Evolutionary conservation across 2,888 invertebrate genomes (phyloP), one percentile per base, ranked within the genome.

Genomic region (Napeogenes inachia): DNA sequence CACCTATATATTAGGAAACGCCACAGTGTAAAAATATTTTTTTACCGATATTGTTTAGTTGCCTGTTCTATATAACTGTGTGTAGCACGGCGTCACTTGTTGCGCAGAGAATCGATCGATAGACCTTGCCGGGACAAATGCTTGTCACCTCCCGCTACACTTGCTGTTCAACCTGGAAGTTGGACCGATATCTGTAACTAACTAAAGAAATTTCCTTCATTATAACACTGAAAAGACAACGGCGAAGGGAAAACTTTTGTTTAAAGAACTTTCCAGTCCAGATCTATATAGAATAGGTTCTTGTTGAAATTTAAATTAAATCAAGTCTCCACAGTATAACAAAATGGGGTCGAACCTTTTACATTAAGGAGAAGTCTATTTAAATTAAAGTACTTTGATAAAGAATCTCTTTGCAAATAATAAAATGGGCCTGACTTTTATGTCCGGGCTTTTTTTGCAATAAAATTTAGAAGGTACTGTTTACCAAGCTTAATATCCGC

Each of bases 61-160:
- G 30, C 50, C 8, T 8, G 45, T 46, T 47, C 54, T 55, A 8
- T 6, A 6, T 4, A 54, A 8, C 67, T 56, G 62, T 67, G 61
- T 67, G 64, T 64, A 50, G 35, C 55, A 5, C 50, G 75, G 73
- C 71, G 76, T 75, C 82, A 88, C 88, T 86, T 88, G 88, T 88
- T 88, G 87, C 88, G 87, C 87, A 81, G 82, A 71, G 73, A 71
- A 71, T 72, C 69, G 82, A 87, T 88, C 88, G 85, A 88, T 88
- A 83, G 66, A 66, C 57, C 68, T 68, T 72, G 69, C 71, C 66
- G 72, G 73, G 71, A 70, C 72, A 65, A 72, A 72, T 71, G 64
- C 70, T 67, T 68, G 67, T 70, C 73, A 70, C 72, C 71, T 69
- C 72, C 60, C 71, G 59, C 68, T 66, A 68, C 71, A 74, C 70